Conservation (phyloP, 2,888 invertebrate genomes). For the Acanthosepion lycidas region DNA sequence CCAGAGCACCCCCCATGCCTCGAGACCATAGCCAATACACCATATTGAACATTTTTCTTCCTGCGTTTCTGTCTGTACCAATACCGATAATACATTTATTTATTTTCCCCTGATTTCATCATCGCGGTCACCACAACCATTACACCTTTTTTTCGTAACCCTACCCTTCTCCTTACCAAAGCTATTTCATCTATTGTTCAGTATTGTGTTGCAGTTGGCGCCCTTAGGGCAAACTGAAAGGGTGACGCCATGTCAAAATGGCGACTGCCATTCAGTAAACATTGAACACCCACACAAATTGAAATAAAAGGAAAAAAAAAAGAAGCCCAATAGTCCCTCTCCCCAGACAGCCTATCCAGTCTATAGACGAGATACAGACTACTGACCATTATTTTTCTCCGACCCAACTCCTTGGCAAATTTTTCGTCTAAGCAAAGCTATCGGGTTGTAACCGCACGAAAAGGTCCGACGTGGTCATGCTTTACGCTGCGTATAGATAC, state of each 20-base stretch:
- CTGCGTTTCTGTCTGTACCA: neutral
- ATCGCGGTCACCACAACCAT: neutral
- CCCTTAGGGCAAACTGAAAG: neutral
- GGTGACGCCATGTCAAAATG: slow-evolving; percentile 33
- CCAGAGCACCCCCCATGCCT: too few relatives aligned
- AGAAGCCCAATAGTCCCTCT: neutral
- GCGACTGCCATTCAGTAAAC: neutral
- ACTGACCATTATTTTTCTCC: neutral
- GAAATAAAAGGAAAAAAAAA: neutral
- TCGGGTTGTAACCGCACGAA: neutral
- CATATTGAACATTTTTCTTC: neutral
- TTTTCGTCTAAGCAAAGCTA: slow-evolving; percentile 20
- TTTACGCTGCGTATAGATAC: neutral
- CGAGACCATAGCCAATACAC: neutral
- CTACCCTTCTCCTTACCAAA: neutral
- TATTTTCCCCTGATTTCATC: neutral
- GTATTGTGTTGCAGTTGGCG: neutral
- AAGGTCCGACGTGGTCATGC: slow-evolving; percentile 20
- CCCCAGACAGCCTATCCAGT: neutral
- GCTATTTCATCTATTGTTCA: neutral
- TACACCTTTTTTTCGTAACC: neutral
- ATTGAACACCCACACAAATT: neutral
- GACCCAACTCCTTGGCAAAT: neutral
- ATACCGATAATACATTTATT: neutral
- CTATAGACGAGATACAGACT: neutral